Base-by-base conservation (phyloP, 2,113 vertebrate species). In the Stegastes partitus region DNA sequence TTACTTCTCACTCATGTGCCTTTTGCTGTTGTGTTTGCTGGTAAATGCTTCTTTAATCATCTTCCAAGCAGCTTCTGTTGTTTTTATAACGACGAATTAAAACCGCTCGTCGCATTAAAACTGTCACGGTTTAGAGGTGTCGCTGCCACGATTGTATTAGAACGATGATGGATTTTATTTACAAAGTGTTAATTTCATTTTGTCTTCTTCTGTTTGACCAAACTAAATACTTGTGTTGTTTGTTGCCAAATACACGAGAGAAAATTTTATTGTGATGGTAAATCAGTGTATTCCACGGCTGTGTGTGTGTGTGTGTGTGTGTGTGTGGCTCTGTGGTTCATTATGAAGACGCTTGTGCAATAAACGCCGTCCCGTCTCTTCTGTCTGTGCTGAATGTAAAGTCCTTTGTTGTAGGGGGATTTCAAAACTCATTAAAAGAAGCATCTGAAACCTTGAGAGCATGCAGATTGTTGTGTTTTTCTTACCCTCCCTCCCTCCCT, bases 1-100 rank as follows among this genome's bases (percentile, higher is more conserved):
- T 73, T 64, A 18, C 55, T 34, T 74, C 25, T 82, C 64, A 74
- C 77, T 80, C 66, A 51, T 34, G 90, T 92, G 90, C 91, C 90
- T 93, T 93, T 83, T 66, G 11, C 26, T 42, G 10, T 37, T 81
- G 47, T 75, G 57, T 85, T 87, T 51, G 12, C 22, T 68, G 39
- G n/a, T 19, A 0, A 77, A 77, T 21, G 37, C 11, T 61, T 53
- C 18, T 49, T 56, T 25, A 47, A 21, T 69, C 3, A 42, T 49
- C 16, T 3, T 3, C 11, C 19, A 2, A 6, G 23, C 11, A 25
- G 26, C 5, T 5, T 28, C 47, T 53, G 8, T 62, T 56, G 6
- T 82, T 71, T 51, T 51, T 16, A 44, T 22, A 49, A 56, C 10
- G 50, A 51, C 23, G 37, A 19, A 28, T 21, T 5, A 19, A 11